phyloP scores from a whole-genome alignment of 2,797 vertebrate species.

The Mormyrops boulengeri region DNA sequence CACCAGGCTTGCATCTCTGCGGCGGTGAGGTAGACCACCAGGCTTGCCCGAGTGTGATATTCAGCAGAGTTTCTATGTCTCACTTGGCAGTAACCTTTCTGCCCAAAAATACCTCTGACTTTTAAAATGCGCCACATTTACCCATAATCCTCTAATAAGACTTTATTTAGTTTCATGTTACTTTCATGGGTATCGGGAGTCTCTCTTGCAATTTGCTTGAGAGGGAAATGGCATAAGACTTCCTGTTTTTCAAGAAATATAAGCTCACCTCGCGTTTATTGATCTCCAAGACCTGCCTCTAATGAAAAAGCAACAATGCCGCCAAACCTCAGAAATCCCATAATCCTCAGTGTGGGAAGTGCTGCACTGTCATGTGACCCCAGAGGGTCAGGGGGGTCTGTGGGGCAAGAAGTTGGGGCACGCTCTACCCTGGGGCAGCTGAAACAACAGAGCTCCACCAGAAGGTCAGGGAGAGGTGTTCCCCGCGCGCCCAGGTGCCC shows the following conservation, averaged over 20 bases:
- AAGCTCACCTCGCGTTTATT: background rate
- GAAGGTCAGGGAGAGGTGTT: slow-evolving; percentile 12
- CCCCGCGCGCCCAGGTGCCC: background rate
- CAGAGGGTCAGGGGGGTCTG: background rate
- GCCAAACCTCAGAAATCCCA: background rate
- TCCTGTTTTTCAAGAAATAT: background rate
- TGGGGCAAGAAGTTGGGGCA: background rate
- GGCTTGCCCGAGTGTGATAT: too few relatives aligned
- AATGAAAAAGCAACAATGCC: slow-evolving; percentile 11
- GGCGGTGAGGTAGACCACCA: background rate
- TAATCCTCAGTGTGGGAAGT: slow-evolving; percentile 15
- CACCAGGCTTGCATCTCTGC: background rate
- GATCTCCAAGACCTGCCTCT: background rate
- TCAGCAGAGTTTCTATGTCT: background rate
- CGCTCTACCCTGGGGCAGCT: slow-evolving; percentile 3
- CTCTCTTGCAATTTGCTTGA: background rate
- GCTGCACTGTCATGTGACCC: slow-evolving; percentile 9
- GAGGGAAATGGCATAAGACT: background rate
- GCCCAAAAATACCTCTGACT: background rate
- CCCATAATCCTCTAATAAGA: background rate
- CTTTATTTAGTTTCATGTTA: background rate
- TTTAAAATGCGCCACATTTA: background rate
- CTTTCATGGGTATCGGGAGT: background rate
- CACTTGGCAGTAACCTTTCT: background rate
- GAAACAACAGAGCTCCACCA: slow-evolving; percentile 1